Evolutionary conservation across 2,888 invertebrate species (phyloP), one percentile per base, ranked within the genome.

Genomic region (Boloria selene): DNA sequence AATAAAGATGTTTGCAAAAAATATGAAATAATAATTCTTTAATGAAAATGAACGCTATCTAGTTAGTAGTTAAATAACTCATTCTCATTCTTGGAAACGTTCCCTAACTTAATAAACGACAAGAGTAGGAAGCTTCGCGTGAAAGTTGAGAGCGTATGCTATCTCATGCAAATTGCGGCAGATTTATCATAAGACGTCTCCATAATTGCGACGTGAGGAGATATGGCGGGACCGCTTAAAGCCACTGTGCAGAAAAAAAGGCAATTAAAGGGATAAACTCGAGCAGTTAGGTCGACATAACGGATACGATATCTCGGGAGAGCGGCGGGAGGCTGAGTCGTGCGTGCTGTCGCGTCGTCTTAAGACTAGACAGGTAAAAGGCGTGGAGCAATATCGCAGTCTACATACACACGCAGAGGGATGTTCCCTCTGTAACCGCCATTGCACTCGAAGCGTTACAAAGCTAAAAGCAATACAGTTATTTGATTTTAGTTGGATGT

Each of bases 181-280:
- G 91, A 92, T 92, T 91, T 92, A 92, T 92, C 91, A 92, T 92
- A 90, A 90, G 89, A 90, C 88, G 89, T 90, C 91, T 88, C 90
- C 83, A 86, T 91, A 91, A 92, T 91, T 91, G 89, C 90, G 90
- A 92, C 92, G 90, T 91, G 91, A 89, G 90, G 82, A 92, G 91
- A 92, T 92, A 91, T 85, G 88, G 89, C 85, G 85, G 81, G 85
- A 79, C 55, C 86, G 83, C 84, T 90, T 88, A 83, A 89, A 89
- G 86, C 84, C 85, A 84, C 83, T 86, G 84, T 83, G 81, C 84
- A 89, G 88, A 92, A 92, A 92, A 67, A 91, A 91, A 87, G 89
- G 89, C 87, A 92, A 91, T 91, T 91, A 91, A 91, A 90, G 87
- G 90, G 86, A 91, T 91, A 87, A 88, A 88, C 87, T 88, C 82